These are phyloP conservation scores for Asbolus verrucosus DNA, from an alignment of 1,140 invertebrate genomes.

Conservation along the genomic window DNA sequence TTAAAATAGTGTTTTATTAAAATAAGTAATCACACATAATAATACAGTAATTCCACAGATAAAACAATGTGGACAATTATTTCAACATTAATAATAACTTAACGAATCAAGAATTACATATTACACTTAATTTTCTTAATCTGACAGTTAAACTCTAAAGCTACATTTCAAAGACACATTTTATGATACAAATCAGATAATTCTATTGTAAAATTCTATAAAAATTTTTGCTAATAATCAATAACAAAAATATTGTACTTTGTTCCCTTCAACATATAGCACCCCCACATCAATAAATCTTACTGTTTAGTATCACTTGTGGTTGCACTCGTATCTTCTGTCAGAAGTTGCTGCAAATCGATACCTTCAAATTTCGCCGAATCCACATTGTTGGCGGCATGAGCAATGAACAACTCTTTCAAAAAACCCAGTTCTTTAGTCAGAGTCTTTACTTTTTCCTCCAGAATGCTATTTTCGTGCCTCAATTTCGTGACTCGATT, in stretches of 20 bases:
- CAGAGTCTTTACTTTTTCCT: slow-evolving; percentile 88
- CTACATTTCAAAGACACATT: too few species aligned
- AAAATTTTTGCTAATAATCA: not conserved
- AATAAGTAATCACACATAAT: slow-evolving; percentile 21
- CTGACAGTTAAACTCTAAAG: too few species aligned
- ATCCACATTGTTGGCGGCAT: slow-evolving; percentile 72
- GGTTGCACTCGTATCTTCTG: slow-evolving; percentile 63
- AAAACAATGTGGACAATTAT: not conserved
- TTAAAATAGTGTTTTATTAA: slow-evolving; percentile 15
- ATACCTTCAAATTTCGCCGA: slow-evolving; percentile 67
- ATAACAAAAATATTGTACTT: slow-evolving; percentile 25
- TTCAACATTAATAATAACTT: not conserved
- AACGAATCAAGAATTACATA: not conserved
- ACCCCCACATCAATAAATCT: not conserved
- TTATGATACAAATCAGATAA: too few species aligned
- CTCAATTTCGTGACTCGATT: slow-evolving; percentile 81
- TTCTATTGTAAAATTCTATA: not conserved
- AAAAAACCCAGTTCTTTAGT: slow-evolving; percentile 88
- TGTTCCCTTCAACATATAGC: not conserved
- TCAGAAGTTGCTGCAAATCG: slow-evolving; percentile 69
- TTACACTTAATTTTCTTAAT: too few species aligned
- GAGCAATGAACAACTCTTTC: slow-evolving; percentile 87
- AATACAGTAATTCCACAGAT: slow-evolving; percentile 23
- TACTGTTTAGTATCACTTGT: slow-evolving; percentile 12
- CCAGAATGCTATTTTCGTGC: slow-evolving; percentile 85